Evolutionary conservation across 2,113 vertebrate species (phyloP).

Genomic region (Colinus virginianus): DNA sequence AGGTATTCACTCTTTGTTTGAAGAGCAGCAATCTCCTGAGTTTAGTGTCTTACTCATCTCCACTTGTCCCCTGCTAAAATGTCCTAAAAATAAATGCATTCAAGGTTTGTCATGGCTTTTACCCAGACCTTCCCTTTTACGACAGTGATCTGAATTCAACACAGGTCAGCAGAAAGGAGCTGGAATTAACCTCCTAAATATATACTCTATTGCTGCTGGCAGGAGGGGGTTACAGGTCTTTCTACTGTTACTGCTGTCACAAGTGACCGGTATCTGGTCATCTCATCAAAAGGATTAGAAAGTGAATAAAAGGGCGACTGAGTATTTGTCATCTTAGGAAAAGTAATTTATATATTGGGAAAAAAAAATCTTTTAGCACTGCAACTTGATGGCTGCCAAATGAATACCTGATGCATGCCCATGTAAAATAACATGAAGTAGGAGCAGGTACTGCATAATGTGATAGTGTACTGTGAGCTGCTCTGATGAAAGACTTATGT

Average conservation of each 20-base stretch:
- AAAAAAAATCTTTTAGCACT: background rate
- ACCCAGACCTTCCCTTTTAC: background rate
- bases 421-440: background rate
- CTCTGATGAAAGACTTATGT: background rate
- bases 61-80: background rate
- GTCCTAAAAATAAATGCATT: slow-evolving; percentile 28
- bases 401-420: accelerated
- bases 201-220: background rate
- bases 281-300: background rate
- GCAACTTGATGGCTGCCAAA: background rate
- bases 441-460: background rate
- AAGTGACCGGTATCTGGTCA: background rate
- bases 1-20: background rate
- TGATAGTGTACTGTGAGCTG: background rate
- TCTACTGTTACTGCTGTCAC: background rate
- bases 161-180: background rate
- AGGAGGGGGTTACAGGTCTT: background rate
- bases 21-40: background rate
- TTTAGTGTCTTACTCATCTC: background rate
- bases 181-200: background rate
- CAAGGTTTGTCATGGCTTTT: background rate
- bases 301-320: background rate
- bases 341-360: background rate
- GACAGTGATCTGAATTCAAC: background rate
- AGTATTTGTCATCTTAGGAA: background rate